Evolutionary conservation across 2,888 invertebrate species (phyloP), one percentile per base, ranked within the genome.

Genomic region (Pterostichus niger): DNA sequence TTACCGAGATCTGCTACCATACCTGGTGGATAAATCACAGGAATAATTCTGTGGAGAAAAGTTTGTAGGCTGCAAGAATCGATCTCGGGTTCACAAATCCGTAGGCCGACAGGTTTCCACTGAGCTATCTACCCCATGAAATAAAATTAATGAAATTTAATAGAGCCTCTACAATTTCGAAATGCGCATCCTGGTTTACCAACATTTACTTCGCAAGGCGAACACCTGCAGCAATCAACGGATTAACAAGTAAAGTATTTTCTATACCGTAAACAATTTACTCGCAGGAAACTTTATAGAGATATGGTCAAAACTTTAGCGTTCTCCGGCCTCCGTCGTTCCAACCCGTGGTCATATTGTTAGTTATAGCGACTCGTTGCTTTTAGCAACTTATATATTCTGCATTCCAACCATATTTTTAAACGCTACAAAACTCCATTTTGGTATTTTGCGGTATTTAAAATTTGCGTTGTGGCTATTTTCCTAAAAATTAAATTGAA

Each of bases 181-280:
- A 59, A 31, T 11, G 15, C 31, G 11, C 59, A 35, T n/a, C 33
- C 40, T n/a, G 64, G 64, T 35, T 40, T 13, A 40, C 7, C 33
- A 35, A 40, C 64, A 35, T 64, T 35, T 64, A 35, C 64, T 13
- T 11, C 64, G 3, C 35, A 10, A 1, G 33, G 40, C 33, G 35
- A n/a, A 17, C 64, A 64, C 64, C 64, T 64, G 64, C n/a, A 64
- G 40, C 40, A 64, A 40, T 64, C 35, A 64, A 15, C 64, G 40
- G 35, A 64, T 64, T 64, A 64, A 64, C 64, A 64, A 64, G 64
- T 64, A 64, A 64, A 64, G 15, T 64, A 64, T 64, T 64, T 64
- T 64, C 64, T 35, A 64, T 64, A 64, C 64, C 11, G 64, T 35
- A 10, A 64, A 64, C 64, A 64, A 15, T 64, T 64, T 64, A 15